Percentiles rank a stretch among this genome's conserved stretches.
These are phyloP conservation scores for Artibeus lituratus DNA, from an alignment of 2,797 vertebrate genomes.

Conservation along the genomic window DNA sequence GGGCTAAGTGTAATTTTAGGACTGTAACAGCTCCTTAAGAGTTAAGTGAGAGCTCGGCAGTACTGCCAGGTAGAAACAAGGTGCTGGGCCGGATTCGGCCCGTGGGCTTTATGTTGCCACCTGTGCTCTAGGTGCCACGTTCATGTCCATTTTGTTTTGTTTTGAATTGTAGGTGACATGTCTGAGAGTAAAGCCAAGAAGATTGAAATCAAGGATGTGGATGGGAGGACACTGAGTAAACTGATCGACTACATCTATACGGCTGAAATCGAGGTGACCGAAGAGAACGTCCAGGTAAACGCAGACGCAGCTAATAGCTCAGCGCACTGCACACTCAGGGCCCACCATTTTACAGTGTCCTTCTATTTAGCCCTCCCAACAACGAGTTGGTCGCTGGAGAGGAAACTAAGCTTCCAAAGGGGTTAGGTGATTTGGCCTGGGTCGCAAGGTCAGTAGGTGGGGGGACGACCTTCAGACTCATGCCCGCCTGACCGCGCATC, in stretches of 20 bases:
- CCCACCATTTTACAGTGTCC: not conserved
- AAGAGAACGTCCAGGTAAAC: constrained; percentile 96
- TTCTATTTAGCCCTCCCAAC: not conserved
- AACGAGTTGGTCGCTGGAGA: not conserved
- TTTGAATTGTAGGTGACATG: constrained; percentile 91
- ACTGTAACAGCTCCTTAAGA: too few relatives aligned
- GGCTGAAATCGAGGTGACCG: constrained; percentile 94
- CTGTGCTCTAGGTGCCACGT: not conserved
- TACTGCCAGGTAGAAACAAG: too few relatives aligned
- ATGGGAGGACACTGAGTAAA: constrained; percentile 92
- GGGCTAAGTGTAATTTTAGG: too few relatives aligned
- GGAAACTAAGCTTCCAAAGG: not conserved
- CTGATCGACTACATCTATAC: constrained; percentile 98
- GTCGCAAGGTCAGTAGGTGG: not conserved
- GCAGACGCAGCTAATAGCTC: not conserved
- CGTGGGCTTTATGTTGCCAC: too few relatives aligned
- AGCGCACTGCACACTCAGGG: not conserved
- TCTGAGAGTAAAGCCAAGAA: constrained; percentile 96
- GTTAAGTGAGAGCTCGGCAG: too few relatives aligned
- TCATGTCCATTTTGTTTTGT: constrained; percentile 23
- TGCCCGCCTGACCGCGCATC: not conserved
- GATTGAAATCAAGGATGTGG: constrained; percentile 95
- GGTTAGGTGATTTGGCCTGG: not conserved
- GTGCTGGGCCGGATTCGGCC: too few relatives aligned
- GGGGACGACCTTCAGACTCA: not conserved